A percentile compares a stretch with the other conserved stretches of the same genome.
Evolutionary conservation across 2,797 vertebrate genomes (phyloP).

Genomic region (Hephaestus fuliginosus): DNA sequence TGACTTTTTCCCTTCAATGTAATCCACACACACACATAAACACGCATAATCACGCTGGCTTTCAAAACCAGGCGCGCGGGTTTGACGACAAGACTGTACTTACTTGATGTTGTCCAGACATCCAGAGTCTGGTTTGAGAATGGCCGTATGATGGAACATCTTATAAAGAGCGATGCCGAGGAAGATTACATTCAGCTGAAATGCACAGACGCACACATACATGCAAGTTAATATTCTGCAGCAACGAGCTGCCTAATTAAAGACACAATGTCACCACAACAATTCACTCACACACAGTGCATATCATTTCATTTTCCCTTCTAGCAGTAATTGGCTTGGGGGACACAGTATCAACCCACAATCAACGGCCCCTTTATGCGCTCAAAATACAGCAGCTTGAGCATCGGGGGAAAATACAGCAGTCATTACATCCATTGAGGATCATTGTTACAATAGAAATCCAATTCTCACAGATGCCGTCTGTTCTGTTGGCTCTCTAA

Average conservation of each 20-base stretch:
- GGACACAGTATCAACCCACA: slow-evolving; percentile 67
- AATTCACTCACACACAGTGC: slow-evolving; percentile 58
- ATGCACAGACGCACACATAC: slow-evolving; percentile 62
- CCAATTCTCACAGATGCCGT: slow-evolving; percentile 61
- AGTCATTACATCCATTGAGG: slow-evolving; percentile 64
- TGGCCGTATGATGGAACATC: slow-evolving; percentile 99
- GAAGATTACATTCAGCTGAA: slow-evolving; percentile 99
- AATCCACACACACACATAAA: slow-evolving; percentile 11
- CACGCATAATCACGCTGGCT: slow-evolving; percentile 7
- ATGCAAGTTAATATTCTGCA: slow-evolving; percentile 60
- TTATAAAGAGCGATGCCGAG: slow-evolving; percentile 99
- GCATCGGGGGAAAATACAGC: slow-evolving; percentile 60
- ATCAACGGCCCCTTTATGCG: slow-evolving; percentile 73
- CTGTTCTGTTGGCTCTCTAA: slow-evolving; percentile 43
- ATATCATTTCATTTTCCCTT: slow-evolving; percentile 65
- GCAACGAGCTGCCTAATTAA: slow-evolving; percentile 66
- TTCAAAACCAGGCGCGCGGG: background rate
- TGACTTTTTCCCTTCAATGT: slow-evolving; percentile 16
- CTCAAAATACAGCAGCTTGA: slow-evolving; percentile 63
- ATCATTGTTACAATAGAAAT: slow-evolving; percentile 67
- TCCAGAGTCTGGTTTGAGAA: slow-evolving; percentile 98
- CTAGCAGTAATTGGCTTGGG: slow-evolving; percentile 67
- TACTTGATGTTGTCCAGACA: slow-evolving; percentile 99
- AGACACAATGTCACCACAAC: slow-evolving; percentile 64
- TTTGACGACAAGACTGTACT: slow-evolving; percentile 75